Percentiles rank a stretch among this genome's conserved stretches.
Conservation (phyloP, 2,888 invertebrate species). For the Leptinotarsa peninsularis region DNA sequence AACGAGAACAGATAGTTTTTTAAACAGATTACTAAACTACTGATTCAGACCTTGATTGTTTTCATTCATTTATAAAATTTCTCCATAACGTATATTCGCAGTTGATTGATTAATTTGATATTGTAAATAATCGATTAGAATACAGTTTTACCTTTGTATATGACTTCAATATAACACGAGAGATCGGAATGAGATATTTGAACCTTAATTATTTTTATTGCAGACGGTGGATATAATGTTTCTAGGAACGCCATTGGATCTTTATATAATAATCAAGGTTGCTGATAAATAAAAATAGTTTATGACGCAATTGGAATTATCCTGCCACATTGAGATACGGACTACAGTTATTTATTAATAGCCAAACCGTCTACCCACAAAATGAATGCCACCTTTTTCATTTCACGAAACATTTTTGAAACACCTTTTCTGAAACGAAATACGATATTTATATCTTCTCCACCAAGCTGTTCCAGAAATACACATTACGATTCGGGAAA, state of each 20-base stretch:
- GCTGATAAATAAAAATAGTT: constrained; percentile 19
- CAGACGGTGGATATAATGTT: not conserved
- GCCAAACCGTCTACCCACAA: not conserved
- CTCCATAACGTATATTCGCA: too few relatives aligned
- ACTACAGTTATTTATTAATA: constrained; percentile 9
- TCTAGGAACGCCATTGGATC: not conserved
- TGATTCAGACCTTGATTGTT: too few relatives aligned
- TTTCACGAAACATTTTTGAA: not conserved
- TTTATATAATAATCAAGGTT: constrained; percentile 10
- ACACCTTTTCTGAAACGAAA: not conserved
- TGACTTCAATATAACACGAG: not conserved
- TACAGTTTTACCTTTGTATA: not conserved
- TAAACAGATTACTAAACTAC: too few relatives aligned
- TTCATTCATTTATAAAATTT: too few relatives aligned
- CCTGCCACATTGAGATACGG: constrained; percentile 11
- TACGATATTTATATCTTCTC: too few relatives aligned
- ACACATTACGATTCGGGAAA: too few relatives aligned
- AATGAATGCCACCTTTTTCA: not conserved
- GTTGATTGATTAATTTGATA: too few relatives aligned
- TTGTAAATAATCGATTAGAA: too few relatives aligned
- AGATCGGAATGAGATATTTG: too few relatives aligned
- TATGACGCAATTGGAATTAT: constrained; percentile 14
- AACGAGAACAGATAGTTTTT: too few relatives aligned
- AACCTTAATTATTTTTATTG: too few relatives aligned
- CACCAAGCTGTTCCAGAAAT: too few relatives aligned